Base-by-base conservation (phyloP, 2,888 invertebrate species). In the Endotricha flammealis region DNA sequence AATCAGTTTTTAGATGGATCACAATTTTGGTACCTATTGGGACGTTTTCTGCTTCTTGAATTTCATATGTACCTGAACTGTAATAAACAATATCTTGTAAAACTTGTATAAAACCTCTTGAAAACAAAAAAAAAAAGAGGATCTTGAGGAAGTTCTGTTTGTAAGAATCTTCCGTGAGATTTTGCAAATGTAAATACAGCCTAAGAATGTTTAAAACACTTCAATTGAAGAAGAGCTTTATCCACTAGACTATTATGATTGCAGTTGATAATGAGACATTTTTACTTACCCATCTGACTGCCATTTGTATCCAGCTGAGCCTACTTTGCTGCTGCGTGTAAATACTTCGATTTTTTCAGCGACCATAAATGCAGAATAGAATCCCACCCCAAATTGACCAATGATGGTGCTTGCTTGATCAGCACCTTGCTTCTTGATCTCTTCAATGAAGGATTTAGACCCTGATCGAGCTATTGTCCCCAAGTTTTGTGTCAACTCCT, bases 301-400 rank as follows among this genome's bases (percentile, higher is more conserved):
- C 98, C 98, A 98, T 62, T 91, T 92, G 59, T 93, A 91, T 1
- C 96, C 97, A 7, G 90, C 88, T 0, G 91, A 89, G 44, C 90
- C 89, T 2, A 73, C 69, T 30, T 80, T 76, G 39, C 92, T 91
- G 38, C 93, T 92, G 62, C 91, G 90, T 1, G 97, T 95, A 66
- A 87, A 98, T 0, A 98, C 98, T 62, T 97, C 97, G 13, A 99
- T 96, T 66, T 92, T 93, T 55, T 97, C 94, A 12, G 97, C 97
- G 2, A 98, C 98, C 96, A 99, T 98, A 70, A 99, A 99, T 0
- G 95, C 93, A 8, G 98, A 98, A 75, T 99, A 99, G 76, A 99
- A 99, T 1, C 98, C 99, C 10, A 99, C 99, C 49, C 98, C 99
- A 87, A 99, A 99, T 74, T 99, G 98, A 2, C 98, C 97, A 67